Evolutionary conservation across 2,888 invertebrate genomes (phyloP), one percentile per base, ranked within the genome.

Genomic region (Epinotia brunnichana): DNA sequence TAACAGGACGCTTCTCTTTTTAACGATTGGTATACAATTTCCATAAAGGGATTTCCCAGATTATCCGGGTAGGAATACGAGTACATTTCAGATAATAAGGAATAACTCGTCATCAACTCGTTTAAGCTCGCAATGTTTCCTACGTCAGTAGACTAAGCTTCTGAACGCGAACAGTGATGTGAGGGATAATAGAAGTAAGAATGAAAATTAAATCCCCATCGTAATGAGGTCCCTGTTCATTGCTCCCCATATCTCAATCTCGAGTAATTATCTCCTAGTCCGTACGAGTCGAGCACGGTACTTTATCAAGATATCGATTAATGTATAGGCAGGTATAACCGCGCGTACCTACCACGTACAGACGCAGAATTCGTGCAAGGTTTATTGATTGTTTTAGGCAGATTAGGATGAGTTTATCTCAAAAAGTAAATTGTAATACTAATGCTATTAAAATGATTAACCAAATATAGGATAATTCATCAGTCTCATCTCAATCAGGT

Each of bases 11-110:
- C 83, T 92, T 89, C 90, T 92, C 91, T 92, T 92, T 93, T 93
- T 92, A 92, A 92, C 91, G 91, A 92, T 92, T 91, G 87, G 91
- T 91, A 90, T 90, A 90, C 92, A 90, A 92, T 93, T 91, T 91
- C 93, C 92, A 90, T 93, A 92, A 91, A 93, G 90, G 93, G 92
- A 85, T 86, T 77, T 88, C 85, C 83, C 86, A 89, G 90, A 90
- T 91, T 88, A 91, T 90, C 87, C 85, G 79, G 83, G 85, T 79
- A 82, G 82, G 84, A 85, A 85, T 87, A 85, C 83, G 84, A 85
- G 85, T 87, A 85, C 83, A 86, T 85, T 87, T 85, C 83, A 86
- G 83, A 85, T 88, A 87, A 87, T 86, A 88, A 88, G 87, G 86
- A 82, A 85, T 89, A 85, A 86, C 83, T 81, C 82, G 78, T 82